Base-by-base conservation (phyloP, 35 echinoderm and acorn worm species). In the Strongylocentrotus purpuratus region DNA sequence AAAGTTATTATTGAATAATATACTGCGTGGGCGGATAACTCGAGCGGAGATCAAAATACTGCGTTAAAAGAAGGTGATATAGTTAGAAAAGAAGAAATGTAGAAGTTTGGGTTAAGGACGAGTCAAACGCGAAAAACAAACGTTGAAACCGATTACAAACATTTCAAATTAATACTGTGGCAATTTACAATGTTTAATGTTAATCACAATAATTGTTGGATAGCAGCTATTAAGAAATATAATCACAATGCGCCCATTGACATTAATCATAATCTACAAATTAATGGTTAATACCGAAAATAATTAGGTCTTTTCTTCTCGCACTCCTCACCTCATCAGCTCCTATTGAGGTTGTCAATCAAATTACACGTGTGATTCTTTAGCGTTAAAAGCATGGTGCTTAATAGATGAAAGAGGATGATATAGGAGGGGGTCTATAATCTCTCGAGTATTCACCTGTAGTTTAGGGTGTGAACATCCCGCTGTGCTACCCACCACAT, bases 381-480 rank as follows among this genome's bases (percentile, higher is more conserved):
- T 20, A 89, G 41, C 33, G 87, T 89, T 33, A 89, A 31, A 45
- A 8, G 33, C 87, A 12, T 18, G 41, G 87, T 33, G 87, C 45
- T 15, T 89, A 25, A 5, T 89, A 89, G 32, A 46, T 89, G 87
- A 41, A 89, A 89, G 87, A 33, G 45, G 32, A 14, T 46, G 32
- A 41, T 46, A 85, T 85, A 46, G 87, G 32, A 88, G 32, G 87
- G 87, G 87, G 87, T 89, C 45, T 46, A 41, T 41, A 46, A 89
- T 45, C 87, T 89, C 87, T 45, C 87, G 87, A 17, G 87, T 46
- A 18, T 89, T 89, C 20, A 89, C 87, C 87, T 46, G 87, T 89
- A 46, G 87, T 46, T 46, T 46, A 45, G 87, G 87, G 87, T 89
- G 87, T 89, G 87, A 89, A 89, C 32, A 89, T 31, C 87, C 87